Conservation (phyloP, 2,888 invertebrate genomes). For the Himalopsyche tibetana region DNA sequence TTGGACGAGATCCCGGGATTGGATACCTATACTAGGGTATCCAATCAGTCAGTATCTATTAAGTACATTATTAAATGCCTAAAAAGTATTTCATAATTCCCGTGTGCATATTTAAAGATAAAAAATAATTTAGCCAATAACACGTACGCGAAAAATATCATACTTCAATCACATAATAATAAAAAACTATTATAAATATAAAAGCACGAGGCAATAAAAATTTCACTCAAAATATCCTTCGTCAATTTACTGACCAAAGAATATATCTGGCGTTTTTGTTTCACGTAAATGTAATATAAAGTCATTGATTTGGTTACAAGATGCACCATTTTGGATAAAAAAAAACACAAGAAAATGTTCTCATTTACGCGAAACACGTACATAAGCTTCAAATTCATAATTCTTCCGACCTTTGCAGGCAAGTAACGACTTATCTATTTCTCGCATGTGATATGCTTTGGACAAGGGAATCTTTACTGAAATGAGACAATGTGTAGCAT, state of each 20-base stretch:
- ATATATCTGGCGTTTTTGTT: slow-evolving; percentile 22
- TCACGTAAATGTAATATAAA: background rate
- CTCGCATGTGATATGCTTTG: slow-evolving; percentile 17
- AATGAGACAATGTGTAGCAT: too few species aligned
- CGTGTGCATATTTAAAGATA: too few species aligned
- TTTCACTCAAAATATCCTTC: background rate
- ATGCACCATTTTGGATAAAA: background rate
- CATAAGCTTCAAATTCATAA: slow-evolving; percentile 11
- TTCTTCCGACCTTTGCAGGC: background rate
- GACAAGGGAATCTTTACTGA: background rate
- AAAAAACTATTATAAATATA: background rate
- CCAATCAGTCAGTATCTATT: too few species aligned
- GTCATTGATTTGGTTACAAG: slow-evolving; percentile 8
- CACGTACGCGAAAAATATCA: too few species aligned
- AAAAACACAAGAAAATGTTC: slow-evolving; percentile 26
- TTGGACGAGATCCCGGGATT: too few species aligned
- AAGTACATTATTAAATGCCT: too few species aligned
- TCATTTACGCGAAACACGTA: slow-evolving; percentile 16
- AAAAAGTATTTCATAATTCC: too few species aligned
- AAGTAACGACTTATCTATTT: slow-evolving; percentile 26
- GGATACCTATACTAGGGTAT: too few species aligned
- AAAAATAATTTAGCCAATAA: too few species aligned
- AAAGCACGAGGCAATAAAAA: slow-evolving; percentile 3
- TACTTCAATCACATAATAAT: too few species aligned
- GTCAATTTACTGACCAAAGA: background rate